Evolutionary conservation across 2,888 invertebrate species (phyloP), one percentile per base, ranked within the genome.

Genomic region (Epinotia nisella): DNA sequence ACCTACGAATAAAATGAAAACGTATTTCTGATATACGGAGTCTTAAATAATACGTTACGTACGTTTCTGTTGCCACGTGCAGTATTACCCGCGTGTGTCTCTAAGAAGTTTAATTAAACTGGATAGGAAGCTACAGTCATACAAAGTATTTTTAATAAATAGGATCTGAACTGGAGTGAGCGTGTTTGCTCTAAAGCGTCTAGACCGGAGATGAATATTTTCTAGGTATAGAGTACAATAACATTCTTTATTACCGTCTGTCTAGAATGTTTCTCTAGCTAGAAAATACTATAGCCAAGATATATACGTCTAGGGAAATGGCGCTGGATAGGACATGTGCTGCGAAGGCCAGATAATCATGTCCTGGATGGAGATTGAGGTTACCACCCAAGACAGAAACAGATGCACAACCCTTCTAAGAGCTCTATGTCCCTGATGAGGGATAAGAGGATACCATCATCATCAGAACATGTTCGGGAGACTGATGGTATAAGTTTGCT

Each of bases 31-130:
- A 19, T 65, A 60, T 49, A 51, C 7, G 19, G 15, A 49, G 51
- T 21, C 51, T 49, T 29, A 60, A 59, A 68, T 45, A 15, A 39
- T 60, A 39, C 49, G 10, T 49, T 49, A 35, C 35, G 35, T 7
- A 35, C 35, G 35, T 60, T 45, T 69, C 68, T 45, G 35, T 59
- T 59, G 68, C n/a, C 51, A 15, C 13, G 51, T 39, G 68, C 60
- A 59, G 21, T 51, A 39, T 58, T 39, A 13, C 9, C 19, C 49
- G 51, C 21, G 19, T 15, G 59, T 49, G 39, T 39, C 51, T 68
- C 51, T 15, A 51, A 58, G 49, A 7, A 19, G n/a, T 58, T 49
- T 35, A 60, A 69, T 69, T 69, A 53, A 53, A 69, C 10, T 19
- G 3, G 49, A n/a, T 49, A 19, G 17, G 2, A 19, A 9, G 19